Base-by-base conservation (phyloP, 2,888 invertebrate genomes). In the Steinernema carpocapsae region DNA sequence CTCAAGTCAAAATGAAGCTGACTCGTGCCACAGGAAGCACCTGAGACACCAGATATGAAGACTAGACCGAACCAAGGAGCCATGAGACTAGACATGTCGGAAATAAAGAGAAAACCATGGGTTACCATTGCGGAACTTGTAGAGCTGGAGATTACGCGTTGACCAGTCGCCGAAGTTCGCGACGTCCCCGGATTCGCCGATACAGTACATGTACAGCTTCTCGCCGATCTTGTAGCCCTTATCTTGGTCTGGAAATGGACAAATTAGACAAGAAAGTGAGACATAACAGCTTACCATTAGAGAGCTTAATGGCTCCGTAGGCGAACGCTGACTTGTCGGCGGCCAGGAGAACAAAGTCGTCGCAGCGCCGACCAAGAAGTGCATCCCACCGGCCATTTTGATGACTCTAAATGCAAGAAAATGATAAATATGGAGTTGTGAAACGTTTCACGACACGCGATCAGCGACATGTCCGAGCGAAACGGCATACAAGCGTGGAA, bases 91-190 rank as follows among this genome's bases (percentile, higher is more conserved):
- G n/a, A n/a, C n/a, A n/a, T n/a, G n/a, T n/a, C n/a, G n/a, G n/a
- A n/a, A n/a, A n/a, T n/a, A n/a, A n/a, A 32, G 14, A 0, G 1
- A 76, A 76, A 75, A n/a, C n/a, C n/a, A 70, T 14, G 48, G 70
- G 52, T 22, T 52, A 85, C 88, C 88, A 89, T 99, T 96, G 79
- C 96, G 92, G 94, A 99, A 97, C 90, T 96, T 97, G 88, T 99
- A 99, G 48, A 99, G 90, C 83, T 97, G 95, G 83, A 99, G 93
- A 88, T 99, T 99, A 89, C 97, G 97, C 1, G 93, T 92, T 84
- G 97, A 96, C 87, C 94, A 99, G 88, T 99, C 97, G 0, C 97
- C 94, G 90, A 99, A 99, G 88, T 99, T 97, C 59, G 92, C 93
- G 0, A 95, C 94, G 88, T 99, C 99, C 0, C 99, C 99, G n/a